Evolutionary conservation across 1,140 invertebrate genomes (phyloP), one percentile per base, ranked within the genome.

Genomic region (Tetragonula clypearis): DNA sequence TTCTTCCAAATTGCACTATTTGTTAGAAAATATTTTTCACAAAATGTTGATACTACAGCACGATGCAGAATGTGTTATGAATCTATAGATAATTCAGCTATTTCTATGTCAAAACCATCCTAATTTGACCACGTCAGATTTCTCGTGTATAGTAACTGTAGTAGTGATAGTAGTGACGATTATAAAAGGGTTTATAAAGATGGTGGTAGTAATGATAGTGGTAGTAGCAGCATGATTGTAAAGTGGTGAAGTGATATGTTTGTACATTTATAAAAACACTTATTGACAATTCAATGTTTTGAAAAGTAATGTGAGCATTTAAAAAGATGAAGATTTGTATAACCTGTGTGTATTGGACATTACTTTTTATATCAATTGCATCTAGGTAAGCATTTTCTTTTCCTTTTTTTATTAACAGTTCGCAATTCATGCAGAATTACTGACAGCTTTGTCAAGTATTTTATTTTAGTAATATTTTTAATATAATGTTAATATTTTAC

Each of bases 291-390:
- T 60, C 35, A 73, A 87, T 53, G 75, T 69, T 84, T 65, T 69
- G 23, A 30, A 68, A 55, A 66, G 79, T 41, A 81, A 86, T 80
- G 56, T 73, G n/a, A 82, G 58, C 12, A 68, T 55, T 62, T 75
- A 80, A 89, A 86, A 96, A 94, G 91, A 96, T 96, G 96, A 96
- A 95, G 95, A 94, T 95, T 91, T 94, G 93, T 86, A 92, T 96
- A 88, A 93, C 94, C 91, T 93, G 94, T 83, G 94, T 96, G 87
- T 96, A 96, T 93, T 96, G 95, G 94, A 95, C 94, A 92, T 93
- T 96, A 92, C 94, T 96, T 92, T 95, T 96, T 77, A 95, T 95
- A 90, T 96, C 95, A 87, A 93, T 95, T 85, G 92, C 95, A 66
- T 96, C 95, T 77, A 96, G 96, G 96, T 96, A 91, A 92, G 85